Conservation (phyloP, 2,113 vertebrate genomes). For the Himantopus leucocephalus region DNA sequence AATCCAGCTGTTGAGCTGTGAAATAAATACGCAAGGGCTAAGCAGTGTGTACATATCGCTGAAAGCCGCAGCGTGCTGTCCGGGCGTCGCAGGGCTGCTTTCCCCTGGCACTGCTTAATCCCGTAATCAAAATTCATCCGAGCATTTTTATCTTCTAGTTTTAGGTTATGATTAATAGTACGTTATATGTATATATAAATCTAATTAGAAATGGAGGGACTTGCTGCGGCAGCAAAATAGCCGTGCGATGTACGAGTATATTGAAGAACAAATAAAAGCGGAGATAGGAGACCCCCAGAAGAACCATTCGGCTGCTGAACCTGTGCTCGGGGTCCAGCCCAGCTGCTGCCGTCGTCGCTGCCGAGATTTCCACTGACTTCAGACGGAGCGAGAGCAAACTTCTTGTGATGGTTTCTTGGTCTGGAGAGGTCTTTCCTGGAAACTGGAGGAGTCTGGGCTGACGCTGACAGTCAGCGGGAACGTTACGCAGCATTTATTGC, state of each 20-base stretch:
- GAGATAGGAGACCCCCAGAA: background rate
- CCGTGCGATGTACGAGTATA: background rate
- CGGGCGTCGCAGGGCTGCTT: background rate
- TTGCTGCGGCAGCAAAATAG: background rate
- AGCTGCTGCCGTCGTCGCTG: background rate
- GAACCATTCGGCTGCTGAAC: background rate
- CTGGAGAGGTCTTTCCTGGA: background rate
- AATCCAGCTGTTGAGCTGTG: slow-evolving; percentile 50
- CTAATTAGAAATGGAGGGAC: background rate
- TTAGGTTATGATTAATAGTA: slow-evolving; percentile 30
- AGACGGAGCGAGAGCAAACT: background rate
- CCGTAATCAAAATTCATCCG: slow-evolving; percentile 17
- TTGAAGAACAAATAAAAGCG: background rate
- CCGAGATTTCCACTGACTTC: background rate
- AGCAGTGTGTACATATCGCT: background rate
- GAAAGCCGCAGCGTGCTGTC: background rate
- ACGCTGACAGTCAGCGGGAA: rapidly evolving
- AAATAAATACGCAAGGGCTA: slow-evolving; percentile 10
- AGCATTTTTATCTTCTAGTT: slow-evolving; percentile 20
- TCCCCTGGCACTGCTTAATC: background rate
- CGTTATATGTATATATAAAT: background rate
- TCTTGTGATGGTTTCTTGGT: background rate
- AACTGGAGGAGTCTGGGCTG: background rate
- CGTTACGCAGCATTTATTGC: rapidly evolving
- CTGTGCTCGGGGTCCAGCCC: rapidly evolving